These are phyloP conservation scores for Rhagophthalmus giganteus DNA, from an alignment of 2,888 invertebrate genomes.

Conservation along the genomic window DNA sequence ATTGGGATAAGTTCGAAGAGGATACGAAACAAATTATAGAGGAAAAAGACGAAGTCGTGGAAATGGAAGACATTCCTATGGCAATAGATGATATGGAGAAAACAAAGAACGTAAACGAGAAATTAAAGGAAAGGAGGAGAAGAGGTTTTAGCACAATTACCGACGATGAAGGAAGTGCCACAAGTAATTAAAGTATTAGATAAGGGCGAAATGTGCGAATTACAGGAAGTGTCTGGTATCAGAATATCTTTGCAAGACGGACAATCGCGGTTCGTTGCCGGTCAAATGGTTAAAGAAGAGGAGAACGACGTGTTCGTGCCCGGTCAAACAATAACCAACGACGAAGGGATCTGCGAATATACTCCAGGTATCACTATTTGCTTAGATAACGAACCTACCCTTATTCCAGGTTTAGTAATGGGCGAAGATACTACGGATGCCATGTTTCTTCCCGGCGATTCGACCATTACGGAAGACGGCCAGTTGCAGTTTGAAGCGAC, in stretches of 20 bases:
- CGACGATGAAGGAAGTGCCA: constrained; percentile 64
- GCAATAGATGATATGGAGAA: constrained; percentile 61
- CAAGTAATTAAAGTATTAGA: constrained; percentile 65
- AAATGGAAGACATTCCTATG: constrained; percentile 54
- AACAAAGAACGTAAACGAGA: constrained; percentile 63
- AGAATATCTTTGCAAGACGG: constrained; percentile 57
- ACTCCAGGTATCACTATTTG: constrained; percentile 79
- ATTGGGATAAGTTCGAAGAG: constrained; percentile 64
- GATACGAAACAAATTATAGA: constrained; percentile 73
- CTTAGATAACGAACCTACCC: constrained; percentile 74
- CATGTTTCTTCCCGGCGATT: constrained; percentile 51
- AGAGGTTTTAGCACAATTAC: constrained; percentile 61
- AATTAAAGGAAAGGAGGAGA: constrained; percentile 59
- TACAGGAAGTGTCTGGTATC: constrained; percentile 67
- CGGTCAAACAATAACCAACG: constrained; percentile 73
- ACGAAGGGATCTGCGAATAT: constrained; percentile 71
- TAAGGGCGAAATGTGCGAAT: constrained; percentile 61
- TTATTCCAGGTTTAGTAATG: constrained; percentile 79
- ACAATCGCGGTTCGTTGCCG: constrained; percentile 75
- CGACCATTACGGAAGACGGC: constrained; percentile 50
- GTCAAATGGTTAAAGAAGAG: constrained; percentile 71
- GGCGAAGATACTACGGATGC: constrained; percentile 56
- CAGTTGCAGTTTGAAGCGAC: constrained; percentile 50
- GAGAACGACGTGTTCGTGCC: constrained; percentile 57
- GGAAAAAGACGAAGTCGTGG: constrained; percentile 64